A percentile compares a stretch with the other conserved stretches of the same genome.
Conservation (phyloP, 2,113 vertebrate species). For the Balaenoptera acutorostrata region DNA sequence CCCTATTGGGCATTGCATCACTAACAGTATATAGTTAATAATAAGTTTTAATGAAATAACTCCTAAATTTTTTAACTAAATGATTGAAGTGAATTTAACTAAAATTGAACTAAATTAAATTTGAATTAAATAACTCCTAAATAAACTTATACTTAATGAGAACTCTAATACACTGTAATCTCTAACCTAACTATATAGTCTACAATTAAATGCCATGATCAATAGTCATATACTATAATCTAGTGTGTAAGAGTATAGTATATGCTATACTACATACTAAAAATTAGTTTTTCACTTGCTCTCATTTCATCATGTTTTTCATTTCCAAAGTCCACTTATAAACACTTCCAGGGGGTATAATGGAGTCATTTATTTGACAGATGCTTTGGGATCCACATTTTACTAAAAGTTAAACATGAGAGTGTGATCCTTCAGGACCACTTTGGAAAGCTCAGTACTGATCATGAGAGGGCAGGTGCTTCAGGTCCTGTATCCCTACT, state of each 20-base stretch:
- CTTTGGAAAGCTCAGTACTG: neutral
- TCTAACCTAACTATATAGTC: neutral
- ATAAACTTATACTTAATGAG: neutral
- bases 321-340: neutral
- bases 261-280: neutral
- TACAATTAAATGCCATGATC: rapidly evolving
- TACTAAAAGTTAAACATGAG: neutral
- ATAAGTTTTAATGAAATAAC: neutral
- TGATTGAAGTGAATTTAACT: neutral
- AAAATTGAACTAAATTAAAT: neutral
- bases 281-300: neutral
- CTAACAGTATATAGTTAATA: neutral
- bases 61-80: neutral
- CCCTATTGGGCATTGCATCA: neutral
- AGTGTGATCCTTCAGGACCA: neutral
- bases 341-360: neutral
- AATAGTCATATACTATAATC: rapidly evolving
- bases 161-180: rapidly evolving
- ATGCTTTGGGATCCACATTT: neutral
- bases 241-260: too few relatives aligned
- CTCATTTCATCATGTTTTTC: neutral
- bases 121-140: neutral
- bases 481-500: too few relatives aligned
- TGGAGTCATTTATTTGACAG: neutral
- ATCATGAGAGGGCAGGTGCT: rapidly evolving